These are phyloP conservation scores for Pogonus chalceus DNA, from an alignment of 1,140 invertebrate genomes.

Conservation along the genomic window DNA sequence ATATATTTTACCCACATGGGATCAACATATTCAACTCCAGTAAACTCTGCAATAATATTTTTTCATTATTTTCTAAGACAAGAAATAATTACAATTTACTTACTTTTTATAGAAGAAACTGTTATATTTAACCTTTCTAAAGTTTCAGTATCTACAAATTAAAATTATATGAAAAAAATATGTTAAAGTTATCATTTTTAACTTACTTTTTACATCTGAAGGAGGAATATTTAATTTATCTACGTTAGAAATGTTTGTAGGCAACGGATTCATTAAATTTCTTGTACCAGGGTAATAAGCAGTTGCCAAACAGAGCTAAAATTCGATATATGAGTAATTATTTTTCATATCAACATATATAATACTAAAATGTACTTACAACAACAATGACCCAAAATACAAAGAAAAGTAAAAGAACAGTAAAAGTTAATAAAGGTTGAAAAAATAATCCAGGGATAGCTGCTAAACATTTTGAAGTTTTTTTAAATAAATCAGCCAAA, in stretches of 20 bases:
- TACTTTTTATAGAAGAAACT: too few relatives aligned
- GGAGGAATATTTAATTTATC: constrained; percentile 22
- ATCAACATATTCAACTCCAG: constrained; percentile 57
- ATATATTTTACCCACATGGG: constrained; percentile 69
- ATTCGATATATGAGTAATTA: not conserved
- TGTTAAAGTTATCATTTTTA: too few relatives aligned
- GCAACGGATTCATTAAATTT: constrained; percentile 15
- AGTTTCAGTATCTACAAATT: too few relatives aligned
- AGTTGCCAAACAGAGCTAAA: constrained; percentile 47
- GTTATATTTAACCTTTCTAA: too few relatives aligned
- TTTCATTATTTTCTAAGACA: too few relatives aligned
- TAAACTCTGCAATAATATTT: constrained; percentile 40
- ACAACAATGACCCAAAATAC: constrained; percentile 77
- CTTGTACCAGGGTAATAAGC: constrained; percentile 34
- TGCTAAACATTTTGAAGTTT: constrained; percentile 75
- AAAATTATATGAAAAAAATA: too few relatives aligned
- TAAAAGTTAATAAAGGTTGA: constrained; percentile 79
- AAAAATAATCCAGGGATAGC: constrained; percentile 76
- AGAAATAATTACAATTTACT: too few relatives aligned
- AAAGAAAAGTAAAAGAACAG: constrained; percentile 68
- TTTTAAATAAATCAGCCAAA: constrained; percentile 72
- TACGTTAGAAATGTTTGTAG: too few relatives aligned
- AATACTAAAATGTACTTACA: constrained; percentile 41
- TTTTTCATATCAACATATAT: constrained; percentile 13
- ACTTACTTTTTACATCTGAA: constrained; percentile 22